These are phyloP conservation scores for Plectus sambesii DNA, from an alignment of 1,140 invertebrate species.

Conservation along the genomic window DNA sequence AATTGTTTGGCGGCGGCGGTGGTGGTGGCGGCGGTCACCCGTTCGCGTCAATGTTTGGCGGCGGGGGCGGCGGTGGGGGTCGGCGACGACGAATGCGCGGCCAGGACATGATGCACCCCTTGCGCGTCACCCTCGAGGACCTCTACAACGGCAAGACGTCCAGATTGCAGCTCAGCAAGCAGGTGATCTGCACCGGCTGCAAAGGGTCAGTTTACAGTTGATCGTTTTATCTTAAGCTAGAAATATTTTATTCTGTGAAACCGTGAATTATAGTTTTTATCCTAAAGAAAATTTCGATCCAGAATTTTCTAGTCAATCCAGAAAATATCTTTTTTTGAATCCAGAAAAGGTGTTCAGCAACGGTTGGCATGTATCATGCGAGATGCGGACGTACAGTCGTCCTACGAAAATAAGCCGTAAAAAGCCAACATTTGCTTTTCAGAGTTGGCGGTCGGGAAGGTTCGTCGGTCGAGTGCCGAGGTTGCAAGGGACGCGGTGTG, in stretches of 20 bases:
- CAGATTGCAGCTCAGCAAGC: conserved; percentile 49
- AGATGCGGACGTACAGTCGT: too few relatives aligned
- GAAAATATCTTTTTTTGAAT: too few relatives aligned
- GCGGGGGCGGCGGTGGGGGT: conserved; percentile 12
- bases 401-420: too few relatives aligned
- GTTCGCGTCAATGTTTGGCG: conserved; percentile 25
- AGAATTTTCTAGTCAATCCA: too few relatives aligned
- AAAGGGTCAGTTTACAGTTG: conserved; percentile 47
- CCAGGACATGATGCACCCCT: conserved; percentile 42
- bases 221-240: too few relatives aligned
- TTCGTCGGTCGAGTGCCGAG: conserved; percentile 35
- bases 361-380: too few relatives aligned
- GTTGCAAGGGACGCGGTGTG: conserved; percentile 48
- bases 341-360: too few relatives aligned
- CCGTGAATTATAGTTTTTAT: too few relatives aligned
- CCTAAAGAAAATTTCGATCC: too few relatives aligned
- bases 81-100: conserved; percentile 27
- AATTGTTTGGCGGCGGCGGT: conserved; percentile 32
- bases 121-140: conserved; percentile 49
- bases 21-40: conserved; percentile 45
- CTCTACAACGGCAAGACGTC: conserved; percentile 49
- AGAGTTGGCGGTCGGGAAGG: conserved; percentile 46
- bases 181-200: conserved; percentile 48
- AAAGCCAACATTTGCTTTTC: too few relatives aligned
- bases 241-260: too few relatives aligned